A percentile compares a stretch with the other conserved stretches of the same genome.
Conservation (phyloP, 2,888 invertebrate species). For the Lymantria monacha region DNA sequence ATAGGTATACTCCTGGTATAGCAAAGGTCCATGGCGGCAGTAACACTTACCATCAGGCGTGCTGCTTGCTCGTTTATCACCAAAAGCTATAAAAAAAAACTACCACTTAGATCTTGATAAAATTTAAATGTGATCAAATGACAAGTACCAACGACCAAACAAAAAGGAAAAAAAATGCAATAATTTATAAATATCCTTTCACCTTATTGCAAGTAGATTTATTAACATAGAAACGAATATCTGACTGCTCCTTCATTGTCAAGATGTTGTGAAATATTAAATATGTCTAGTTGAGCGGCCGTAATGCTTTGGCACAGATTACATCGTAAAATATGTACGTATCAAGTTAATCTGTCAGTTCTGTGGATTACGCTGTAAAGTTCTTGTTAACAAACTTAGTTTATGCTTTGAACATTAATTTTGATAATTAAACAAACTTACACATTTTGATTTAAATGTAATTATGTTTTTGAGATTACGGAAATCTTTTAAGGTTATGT, state of each 20-base stretch:
- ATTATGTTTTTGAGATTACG: not conserved
- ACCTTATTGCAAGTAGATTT: too few species aligned
- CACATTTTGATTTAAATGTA: not conserved
- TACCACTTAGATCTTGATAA: too few species aligned
- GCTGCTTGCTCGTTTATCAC: too few species aligned
- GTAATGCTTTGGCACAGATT: conserved; percentile 7
- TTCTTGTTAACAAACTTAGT: not conserved
- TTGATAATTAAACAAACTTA: not conserved
- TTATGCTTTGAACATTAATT: not conserved
- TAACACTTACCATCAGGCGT: too few species aligned
- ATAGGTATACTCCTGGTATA: too few species aligned
- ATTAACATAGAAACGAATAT: too few species aligned
- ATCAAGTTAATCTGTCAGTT: not conserved
- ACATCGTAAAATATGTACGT: conserved; percentile 7
- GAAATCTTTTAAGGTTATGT: not conserved
- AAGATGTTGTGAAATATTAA: conserved; percentile 1
- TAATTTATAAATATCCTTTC: too few species aligned
- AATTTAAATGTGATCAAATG: too few species aligned
- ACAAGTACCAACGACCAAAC: too few species aligned
- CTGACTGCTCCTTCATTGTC: not conserved
- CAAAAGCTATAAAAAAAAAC: too few species aligned
- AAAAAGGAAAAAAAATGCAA: too few species aligned
- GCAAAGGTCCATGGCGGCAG: too few species aligned
- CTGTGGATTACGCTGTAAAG: not conserved
- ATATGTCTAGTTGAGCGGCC: conserved; percentile 1